Conservation (phyloP, 2,888 invertebrate genomes). For the Pecten maximus region DNA sequence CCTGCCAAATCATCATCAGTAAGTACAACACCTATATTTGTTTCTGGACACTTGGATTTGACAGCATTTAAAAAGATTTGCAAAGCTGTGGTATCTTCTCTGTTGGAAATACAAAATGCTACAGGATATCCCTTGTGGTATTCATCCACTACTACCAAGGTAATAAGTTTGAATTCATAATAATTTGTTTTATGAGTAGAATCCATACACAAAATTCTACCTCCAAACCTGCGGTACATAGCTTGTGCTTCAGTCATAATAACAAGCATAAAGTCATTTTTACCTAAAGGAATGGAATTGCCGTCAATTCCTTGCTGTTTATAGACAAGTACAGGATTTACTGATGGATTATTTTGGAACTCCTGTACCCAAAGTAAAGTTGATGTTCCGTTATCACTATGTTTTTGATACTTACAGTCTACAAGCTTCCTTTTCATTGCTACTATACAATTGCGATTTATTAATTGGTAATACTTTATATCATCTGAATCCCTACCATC, state of each 20-base stretch:
- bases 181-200: slow-evolving; percentile 38
- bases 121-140: slow-evolving; percentile 35
- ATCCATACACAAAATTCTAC: neutral
- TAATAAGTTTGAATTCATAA: neutral
- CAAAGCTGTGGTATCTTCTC: slow-evolving; percentile 30
- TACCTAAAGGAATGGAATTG: neutral
- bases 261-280: slow-evolving; percentile 36
- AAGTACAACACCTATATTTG: neutral
- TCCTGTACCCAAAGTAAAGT: slow-evolving; percentile 30
- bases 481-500: neutral
- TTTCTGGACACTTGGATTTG: slow-evolving; percentile 11
- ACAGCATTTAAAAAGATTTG: slow-evolving; percentile 36
- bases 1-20: slow-evolving; percentile 40
- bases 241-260: neutral
- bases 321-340: slow-evolving; percentile 9
- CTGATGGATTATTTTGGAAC: neutral
- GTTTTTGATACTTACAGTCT: slow-evolving; percentile 17
- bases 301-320: neutral
- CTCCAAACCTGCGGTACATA: slow-evolving; percentile 33
- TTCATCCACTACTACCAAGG: slow-evolving; percentile 34
- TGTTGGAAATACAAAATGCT: slow-evolving; percentile 40
- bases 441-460: neutral
- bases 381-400: slow-evolving; percentile 27
- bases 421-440: slow-evolving; percentile 36
- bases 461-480: neutral